phyloP scores from a whole-genome alignment of 2,888 invertebrate species.

The Stenolophus ochropezus region DNA sequence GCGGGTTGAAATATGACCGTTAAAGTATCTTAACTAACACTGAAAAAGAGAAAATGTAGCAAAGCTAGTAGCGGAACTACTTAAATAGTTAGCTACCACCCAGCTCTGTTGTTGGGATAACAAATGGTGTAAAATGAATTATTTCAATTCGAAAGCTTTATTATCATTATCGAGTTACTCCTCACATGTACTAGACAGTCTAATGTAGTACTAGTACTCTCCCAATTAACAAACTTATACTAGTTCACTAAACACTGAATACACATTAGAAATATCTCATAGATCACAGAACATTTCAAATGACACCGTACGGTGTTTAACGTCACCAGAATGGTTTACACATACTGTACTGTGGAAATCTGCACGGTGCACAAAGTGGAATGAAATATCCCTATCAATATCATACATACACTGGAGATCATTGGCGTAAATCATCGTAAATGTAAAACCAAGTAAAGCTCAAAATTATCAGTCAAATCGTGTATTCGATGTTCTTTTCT shows the following conservation, averaged over 20 bases:
- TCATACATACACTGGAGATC: conserved; percentile 56
- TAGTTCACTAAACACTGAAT: conserved; percentile 58
- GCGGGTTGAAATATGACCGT: no score
- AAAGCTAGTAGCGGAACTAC: no score
- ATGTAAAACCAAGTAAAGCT: conserved; percentile 41
- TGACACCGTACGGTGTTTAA: conserved; percentile 57
- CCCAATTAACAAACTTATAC: conserved; percentile 53
- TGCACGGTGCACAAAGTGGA: conserved; percentile 58
- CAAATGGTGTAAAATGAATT: neutral
- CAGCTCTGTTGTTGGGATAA: neutral
- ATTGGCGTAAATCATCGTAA: conserved; percentile 26
- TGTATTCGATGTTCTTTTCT: conserved; percentile 53
- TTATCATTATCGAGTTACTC: conserved; percentile 53
- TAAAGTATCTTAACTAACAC: no score
- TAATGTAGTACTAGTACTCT: conserved; percentile 56
- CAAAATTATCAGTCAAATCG: conserved; percentile 25
- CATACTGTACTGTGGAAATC: conserved; percentile 53
- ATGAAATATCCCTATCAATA: conserved; percentile 51
- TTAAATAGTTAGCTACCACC: no score
- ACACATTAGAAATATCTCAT: conserved; percentile 60
- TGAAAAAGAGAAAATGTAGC: no score
- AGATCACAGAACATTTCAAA: conserved; percentile 61
- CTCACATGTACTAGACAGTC: conserved; percentile 59
- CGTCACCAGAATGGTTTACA: conserved; percentile 36
- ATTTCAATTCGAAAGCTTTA: conserved; percentile 60